Evolutionary conservation across 2,797 vertebrate species (phyloP).

Genomic region (Cryptoblepharus egeriae): DNA sequence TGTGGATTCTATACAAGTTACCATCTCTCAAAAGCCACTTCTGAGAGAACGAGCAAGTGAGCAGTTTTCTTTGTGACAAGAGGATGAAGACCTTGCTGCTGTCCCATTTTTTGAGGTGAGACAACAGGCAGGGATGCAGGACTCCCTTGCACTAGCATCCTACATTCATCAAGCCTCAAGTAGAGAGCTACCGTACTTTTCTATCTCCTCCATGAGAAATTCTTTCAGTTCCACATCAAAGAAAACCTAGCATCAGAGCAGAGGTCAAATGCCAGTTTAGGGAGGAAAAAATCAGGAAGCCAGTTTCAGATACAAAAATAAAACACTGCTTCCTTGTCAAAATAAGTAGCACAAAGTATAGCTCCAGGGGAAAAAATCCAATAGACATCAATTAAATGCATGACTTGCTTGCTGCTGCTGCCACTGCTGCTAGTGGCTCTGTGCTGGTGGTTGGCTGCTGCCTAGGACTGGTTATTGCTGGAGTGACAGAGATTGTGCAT

Average conservation of each 20-base stretch:
- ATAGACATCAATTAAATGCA: constrained; percentile 73
- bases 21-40: neutral
- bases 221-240: constrained; percentile 47
- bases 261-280: neutral
- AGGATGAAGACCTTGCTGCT: neutral
- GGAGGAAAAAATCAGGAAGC: constrained; percentile 31
- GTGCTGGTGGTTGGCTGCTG: constrained; percentile 66
- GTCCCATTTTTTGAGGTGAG: fast-evolving
- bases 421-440: constrained; percentile 55
- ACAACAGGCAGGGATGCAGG: neutral
- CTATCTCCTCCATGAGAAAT: neutral
- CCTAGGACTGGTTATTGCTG: constrained; percentile 44
- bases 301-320: constrained; percentile 38
- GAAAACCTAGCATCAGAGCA: constrained; percentile 54
- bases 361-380: constrained; percentile 66
- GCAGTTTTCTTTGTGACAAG: neutral
- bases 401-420: constrained; percentile 66
- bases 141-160: neutral
- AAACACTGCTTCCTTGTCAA: constrained; percentile 60
- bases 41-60: neutral
- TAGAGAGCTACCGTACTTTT: neutral
- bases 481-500: constrained; percentile 30
- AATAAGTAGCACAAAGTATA: constrained; percentile 66
- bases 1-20: neutral
- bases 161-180: neutral